Conservation (phyloP, 2,888 invertebrate genomes). For the Sicus ferrugineus region DNA sequence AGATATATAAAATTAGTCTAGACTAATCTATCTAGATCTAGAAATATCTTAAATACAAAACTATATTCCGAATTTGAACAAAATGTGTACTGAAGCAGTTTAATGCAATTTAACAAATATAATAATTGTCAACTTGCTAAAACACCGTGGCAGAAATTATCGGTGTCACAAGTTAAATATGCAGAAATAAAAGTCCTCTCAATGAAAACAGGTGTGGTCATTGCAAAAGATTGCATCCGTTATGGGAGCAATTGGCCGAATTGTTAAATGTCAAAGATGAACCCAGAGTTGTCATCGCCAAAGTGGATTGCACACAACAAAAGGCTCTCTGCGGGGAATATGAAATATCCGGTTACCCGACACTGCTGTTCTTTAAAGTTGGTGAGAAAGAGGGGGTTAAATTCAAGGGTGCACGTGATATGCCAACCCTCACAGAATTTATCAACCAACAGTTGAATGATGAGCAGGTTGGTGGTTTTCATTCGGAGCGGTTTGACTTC, state of each 20-base stretch:
- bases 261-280: conserved; percentile 73
- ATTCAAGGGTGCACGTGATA: conserved; percentile 80
- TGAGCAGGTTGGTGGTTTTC: conserved; percentile 33
- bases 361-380: conserved; percentile 80
- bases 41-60: too few relatives aligned
- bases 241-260: conserved; percentile 84
- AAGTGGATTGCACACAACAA: conserved; percentile 85
- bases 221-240: conserved; percentile 82
- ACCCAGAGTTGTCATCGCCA: conserved; percentile 75
- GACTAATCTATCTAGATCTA: too few relatives aligned
- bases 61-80: too few relatives aligned
- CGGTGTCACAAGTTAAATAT: too few relatives aligned
- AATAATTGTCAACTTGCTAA: too few relatives aligned
- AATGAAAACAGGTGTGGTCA: conserved; percentile 87
- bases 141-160: too few relatives aligned
- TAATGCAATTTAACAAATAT: too few relatives aligned
- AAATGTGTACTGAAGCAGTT: too few relatives aligned
- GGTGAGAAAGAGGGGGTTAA: conserved; percentile 74
- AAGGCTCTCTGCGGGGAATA: conserved; percentile 77
- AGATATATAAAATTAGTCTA: too few relatives aligned
- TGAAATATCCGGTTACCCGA: conserved; percentile 84
- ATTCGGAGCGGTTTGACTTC: neutral
- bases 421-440: conserved; percentile 78
- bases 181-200: too few relatives aligned
- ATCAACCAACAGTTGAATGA: conserved; percentile 74